Percentiles rank a stretch among this genome's conserved stretches.
These are phyloP conservation scores for Cephus pygmeus DNA, from an alignment of 2,888 invertebrate genomes.

Conservation along the genomic window DNA sequence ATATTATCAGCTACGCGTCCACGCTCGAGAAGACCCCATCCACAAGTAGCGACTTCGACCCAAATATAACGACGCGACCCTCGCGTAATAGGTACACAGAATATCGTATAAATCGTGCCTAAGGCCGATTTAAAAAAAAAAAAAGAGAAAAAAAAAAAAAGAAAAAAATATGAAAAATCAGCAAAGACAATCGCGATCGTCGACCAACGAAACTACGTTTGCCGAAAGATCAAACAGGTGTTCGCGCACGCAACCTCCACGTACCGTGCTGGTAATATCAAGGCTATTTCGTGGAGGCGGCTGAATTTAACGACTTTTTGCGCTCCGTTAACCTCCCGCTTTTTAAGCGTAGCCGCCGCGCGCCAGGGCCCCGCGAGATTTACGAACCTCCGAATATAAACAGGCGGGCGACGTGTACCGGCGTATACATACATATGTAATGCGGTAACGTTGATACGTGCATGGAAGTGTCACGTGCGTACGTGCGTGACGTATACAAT, in stretches of 20 bases:
- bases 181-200: not conserved
- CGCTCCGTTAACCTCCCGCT: slow-evolving; percentile 38
- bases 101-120: no score
- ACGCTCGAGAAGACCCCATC: no score
- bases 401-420: not conserved
- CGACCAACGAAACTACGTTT: not conserved
- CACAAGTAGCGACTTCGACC: no score
- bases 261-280: slow-evolving; percentile 12
- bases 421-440: not conserved
- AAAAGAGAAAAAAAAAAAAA: no score
- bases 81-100: no score
- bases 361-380: not conserved
- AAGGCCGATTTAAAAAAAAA: no score
- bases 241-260: slow-evolving; percentile 33
- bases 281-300: slow-evolving; percentile 36
- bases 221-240: slow-evolving; percentile 54
- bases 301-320: slow-evolving; percentile 52
- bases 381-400: not conserved
- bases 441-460: not conserved
- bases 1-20: not conserved
- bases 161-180: no score
- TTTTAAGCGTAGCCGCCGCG: not conserved
- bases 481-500: not conserved
- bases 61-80: no score
- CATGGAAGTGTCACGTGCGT: not conserved